Conservation (phyloP, 2,113 vertebrate species). For the Castor canadensis region DNA sequence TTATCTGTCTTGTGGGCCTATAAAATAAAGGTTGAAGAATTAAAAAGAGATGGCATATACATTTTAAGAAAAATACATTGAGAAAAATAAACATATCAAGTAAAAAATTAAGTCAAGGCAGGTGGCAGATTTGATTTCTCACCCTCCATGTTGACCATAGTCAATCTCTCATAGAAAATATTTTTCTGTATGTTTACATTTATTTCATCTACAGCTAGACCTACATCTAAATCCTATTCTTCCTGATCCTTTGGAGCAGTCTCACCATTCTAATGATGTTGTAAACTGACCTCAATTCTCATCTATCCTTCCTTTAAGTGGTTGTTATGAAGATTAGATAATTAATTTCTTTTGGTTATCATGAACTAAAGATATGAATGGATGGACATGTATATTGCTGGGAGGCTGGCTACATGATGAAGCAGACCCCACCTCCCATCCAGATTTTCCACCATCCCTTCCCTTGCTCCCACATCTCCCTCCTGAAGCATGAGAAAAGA, state of each 20-base stretch:
- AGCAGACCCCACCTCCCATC: background rate
- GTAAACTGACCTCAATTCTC: background rate
- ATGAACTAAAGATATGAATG: background rate
- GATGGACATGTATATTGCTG: no score
- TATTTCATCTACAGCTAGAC: background rate
- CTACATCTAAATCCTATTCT: background rate
- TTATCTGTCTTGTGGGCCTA: background rate
- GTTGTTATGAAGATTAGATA: background rate
- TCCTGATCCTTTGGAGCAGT: no score
- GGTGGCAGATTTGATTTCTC: background rate
- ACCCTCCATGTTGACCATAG: background rate
- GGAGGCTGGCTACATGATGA: background rate
- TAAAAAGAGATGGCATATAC: background rate
- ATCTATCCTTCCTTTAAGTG: background rate
- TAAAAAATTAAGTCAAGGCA: no score
- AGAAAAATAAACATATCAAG: background rate
- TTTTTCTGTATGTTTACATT: background rate
- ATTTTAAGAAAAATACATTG: background rate
- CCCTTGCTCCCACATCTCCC: background rate
- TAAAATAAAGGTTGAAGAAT: background rate
- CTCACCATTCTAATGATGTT: background rate
- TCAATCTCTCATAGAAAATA: background rate
- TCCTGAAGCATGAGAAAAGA: accelerated
- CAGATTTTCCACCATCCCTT: accelerated
- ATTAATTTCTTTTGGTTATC: background rate